Evolutionary conservation across 2,113 vertebrate species (phyloP).

Genomic region (Albula goreensis): DNA sequence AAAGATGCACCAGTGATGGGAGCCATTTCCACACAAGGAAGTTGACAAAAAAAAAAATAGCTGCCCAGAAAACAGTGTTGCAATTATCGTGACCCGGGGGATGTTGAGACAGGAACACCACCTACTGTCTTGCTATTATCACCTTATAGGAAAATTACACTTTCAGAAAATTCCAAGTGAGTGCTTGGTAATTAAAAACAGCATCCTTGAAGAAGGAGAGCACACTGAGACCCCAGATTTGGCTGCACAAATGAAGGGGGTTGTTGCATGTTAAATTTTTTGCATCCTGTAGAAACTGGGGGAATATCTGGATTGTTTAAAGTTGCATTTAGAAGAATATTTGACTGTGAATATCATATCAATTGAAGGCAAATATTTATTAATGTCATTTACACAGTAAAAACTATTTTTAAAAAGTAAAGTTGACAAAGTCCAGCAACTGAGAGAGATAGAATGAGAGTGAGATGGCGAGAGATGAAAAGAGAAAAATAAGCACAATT

Average conservation of each 20-base stretch:
- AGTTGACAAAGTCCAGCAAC: background rate
- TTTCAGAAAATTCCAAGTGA: background rate
- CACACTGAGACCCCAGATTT: background rate
- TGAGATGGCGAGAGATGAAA: background rate
- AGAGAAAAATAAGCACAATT: slow-evolving; percentile 22
- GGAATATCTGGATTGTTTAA: background rate
- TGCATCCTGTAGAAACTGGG: background rate
- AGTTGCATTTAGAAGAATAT: too few relatives aligned
- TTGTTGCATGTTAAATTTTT: background rate
- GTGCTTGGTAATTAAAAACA: background rate
- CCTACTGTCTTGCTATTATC: background rate
- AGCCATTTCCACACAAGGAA: too few relatives aligned
- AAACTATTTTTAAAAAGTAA: background rate
- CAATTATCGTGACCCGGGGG: background rate
- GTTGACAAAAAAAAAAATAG: background rate
- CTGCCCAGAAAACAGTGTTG: background rate
- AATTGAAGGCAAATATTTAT: background rate
- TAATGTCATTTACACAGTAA: background rate
- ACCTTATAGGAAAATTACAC: background rate
- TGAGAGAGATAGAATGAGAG: background rate
- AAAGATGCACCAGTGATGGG: too few relatives aligned
- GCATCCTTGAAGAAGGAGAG: background rate
- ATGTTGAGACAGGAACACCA: background rate
- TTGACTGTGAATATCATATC: background rate
- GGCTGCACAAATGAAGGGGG: background rate